These are phyloP conservation scores for Hybognathus amarus DNA, from an alignment of 2,797 vertebrate genomes.

Conservation along the genomic window DNA sequence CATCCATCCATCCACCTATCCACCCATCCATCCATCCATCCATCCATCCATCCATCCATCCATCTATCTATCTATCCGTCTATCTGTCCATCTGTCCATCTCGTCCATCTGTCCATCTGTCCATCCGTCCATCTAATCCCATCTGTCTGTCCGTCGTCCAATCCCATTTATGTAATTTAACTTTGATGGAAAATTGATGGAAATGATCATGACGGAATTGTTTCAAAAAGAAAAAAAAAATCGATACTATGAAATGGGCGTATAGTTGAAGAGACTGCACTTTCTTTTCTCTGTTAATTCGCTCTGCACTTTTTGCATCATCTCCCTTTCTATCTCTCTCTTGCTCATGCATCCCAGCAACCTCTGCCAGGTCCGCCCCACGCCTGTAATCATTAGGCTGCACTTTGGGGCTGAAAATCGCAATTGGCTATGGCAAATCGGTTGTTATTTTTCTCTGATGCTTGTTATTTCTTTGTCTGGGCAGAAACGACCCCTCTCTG, in stretches of 20 bases:
- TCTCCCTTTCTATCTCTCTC: conserved; percentile 21
- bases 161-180: no score
- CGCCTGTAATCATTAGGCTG: conserved; percentile 67
- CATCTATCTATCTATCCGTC: no score
- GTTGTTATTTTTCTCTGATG: conserved; percentile 61
- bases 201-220: background rate
- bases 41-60: no score
- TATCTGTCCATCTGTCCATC: no score
- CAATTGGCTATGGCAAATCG: conserved; percentile 64
- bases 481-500: conserved; percentile 55
- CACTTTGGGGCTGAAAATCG: conserved; percentile 72
- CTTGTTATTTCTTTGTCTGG: conserved; percentile 66
- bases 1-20: background rate
- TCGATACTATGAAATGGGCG: background rate
- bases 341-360: conserved; percentile 42
- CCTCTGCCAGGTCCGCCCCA: conserved; percentile 68
- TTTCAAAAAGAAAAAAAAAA: background rate
- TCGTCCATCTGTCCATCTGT: no score
- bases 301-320: conserved; percentile 39
- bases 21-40: no score
- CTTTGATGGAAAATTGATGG: no score
- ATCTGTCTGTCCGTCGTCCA: no score
- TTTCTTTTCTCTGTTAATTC: background rate
- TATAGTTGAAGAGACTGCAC: background rate
- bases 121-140: no score